phyloP scores from a whole-genome alignment of 2,113 vertebrate species.

The Chunga burmeisteri region DNA sequence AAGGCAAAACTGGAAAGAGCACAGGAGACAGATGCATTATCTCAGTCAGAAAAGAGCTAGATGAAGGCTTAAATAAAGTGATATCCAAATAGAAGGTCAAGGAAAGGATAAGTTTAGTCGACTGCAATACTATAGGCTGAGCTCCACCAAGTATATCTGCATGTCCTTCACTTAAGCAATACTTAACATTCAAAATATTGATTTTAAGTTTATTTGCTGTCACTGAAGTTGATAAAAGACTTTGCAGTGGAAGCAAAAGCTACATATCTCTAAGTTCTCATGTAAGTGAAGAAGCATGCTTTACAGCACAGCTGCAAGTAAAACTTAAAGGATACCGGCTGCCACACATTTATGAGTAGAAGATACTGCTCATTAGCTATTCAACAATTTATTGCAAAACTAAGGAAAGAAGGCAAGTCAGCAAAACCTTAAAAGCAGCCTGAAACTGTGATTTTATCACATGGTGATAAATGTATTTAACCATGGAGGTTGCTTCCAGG shows the following conservation, averaged over 20 bases:
- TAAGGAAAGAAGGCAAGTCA: neutral
- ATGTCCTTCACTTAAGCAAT: neutral
- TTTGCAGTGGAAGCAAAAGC: constrained; percentile 11
- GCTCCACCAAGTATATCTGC: neutral
- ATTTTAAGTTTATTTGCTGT: neutral
- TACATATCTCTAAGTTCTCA: neutral
- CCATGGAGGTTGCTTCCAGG: neutral
- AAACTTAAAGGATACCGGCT: neutral
- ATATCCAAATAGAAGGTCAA: neutral
- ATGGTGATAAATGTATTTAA: neutral
- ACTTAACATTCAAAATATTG: neutral
- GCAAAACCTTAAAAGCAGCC: neutral
- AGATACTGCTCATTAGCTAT: neutral
- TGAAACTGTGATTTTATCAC: neutral
- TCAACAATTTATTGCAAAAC: neutral
- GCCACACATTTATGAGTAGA: neutral
- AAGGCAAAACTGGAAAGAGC: neutral
- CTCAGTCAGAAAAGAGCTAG: neutral
- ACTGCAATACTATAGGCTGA: neutral
- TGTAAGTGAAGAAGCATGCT: neutral
- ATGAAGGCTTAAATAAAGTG: neutral
- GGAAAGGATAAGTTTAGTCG: neutral
- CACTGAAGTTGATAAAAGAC: neutral
- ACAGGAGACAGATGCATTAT: neutral
- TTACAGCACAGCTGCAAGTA: neutral